Base-by-base conservation (phyloP, 2,888 invertebrate species). In the Xestia xanthographa region DNA sequence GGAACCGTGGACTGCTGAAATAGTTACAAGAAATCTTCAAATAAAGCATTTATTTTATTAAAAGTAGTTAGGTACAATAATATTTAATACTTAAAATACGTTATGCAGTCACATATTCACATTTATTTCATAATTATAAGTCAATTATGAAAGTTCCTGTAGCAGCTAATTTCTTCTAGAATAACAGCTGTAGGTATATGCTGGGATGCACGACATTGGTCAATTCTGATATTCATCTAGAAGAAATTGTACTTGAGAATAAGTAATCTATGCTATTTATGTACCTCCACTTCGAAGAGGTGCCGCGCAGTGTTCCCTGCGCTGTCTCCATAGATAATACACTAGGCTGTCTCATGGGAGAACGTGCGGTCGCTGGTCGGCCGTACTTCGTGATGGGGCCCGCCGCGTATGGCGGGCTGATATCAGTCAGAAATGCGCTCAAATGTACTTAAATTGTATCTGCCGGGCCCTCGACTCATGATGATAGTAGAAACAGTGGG, bases 11-110 rank as follows among this genome's bases (percentile, higher is more conserved):
- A 14, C 2, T 62, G 63, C 34, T 9, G n/a, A 38, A 38, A 34
- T n/a, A 41, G 1, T 41, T 9, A n/a, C 62, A 29, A 3, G 12
- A 74, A 50, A 20, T 38, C 5, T 41, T 62, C 20, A 5, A 77
- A 26, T 20, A 34, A 66, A 48, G 29, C 38, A n/a, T 48, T 48
- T 48, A 77, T 34, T n/a, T n/a, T 63, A 34, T 17, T 63, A 26
- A 29, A 41, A 56, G 6, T 29, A 73, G n/a, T 65, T n/a, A 34
- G 5, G 12, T 22, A 69, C 29, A 26, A 63, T 63, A n/a, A 41
- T 38, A n/a, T 41, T 58, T 14, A 58, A 58, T 58, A 41, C 41
- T 41, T 43, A 48, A 20, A 66, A 22, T 41, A 14, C 22, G 8
- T 5, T 29, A 14, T 41, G 9, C 22, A 22, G 22, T 62, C 41